phyloP scores from a whole-genome alignment of 2,797 vertebrate genomes.

The Poecilia gillii region DNA sequence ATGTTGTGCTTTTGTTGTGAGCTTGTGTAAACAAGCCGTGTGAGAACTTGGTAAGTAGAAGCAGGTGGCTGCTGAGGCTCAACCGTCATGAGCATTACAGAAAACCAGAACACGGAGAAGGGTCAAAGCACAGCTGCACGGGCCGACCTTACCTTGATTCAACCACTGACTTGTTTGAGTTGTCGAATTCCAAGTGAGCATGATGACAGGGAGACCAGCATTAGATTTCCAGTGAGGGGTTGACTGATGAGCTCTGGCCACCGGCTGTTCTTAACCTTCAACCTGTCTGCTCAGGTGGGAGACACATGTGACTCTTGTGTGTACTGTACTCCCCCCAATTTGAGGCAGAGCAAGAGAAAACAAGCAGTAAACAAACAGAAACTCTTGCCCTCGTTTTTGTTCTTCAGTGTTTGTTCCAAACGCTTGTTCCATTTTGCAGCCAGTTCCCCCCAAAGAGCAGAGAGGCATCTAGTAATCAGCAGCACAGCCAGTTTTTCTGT shows the following conservation, averaged over 20 bases:
- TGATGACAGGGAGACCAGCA: slow-evolving; percentile 66
- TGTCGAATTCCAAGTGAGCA: slow-evolving; percentile 67
- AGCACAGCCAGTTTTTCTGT: slow-evolving; percentile 52
- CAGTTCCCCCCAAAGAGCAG: slow-evolving; percentile 47
- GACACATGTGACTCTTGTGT: slow-evolving; percentile 71
- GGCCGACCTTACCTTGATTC: slow-evolving; percentile 71
- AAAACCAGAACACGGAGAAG: slow-evolving; percentile 68
- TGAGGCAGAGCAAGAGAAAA: slow-evolving; percentile 70
- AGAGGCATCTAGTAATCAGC: slow-evolving; percentile 68
- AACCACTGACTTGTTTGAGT: slow-evolving; percentile 65
- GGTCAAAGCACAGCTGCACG: slow-evolving; percentile 73
- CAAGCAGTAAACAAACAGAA: slow-evolving; percentile 82
- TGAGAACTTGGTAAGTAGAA: slow-evolving; percentile 76
- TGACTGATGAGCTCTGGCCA: slow-evolving; percentile 58
- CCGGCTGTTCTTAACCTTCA: slow-evolving; percentile 72
- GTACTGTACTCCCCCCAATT: slow-evolving; percentile 74
- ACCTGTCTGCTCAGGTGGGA: slow-evolving; percentile 75
- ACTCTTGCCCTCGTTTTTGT: slow-evolving; percentile 78
- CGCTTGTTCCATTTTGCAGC: slow-evolving; percentile 80
- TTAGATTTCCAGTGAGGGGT: slow-evolving; percentile 50
- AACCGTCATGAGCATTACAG: slow-evolving; percentile 78
- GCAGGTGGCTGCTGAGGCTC: slow-evolving; percentile 81
- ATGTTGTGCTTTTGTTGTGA: slow-evolving; percentile 83
- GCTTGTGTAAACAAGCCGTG: slow-evolving; percentile 81
- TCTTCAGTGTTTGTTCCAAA: slow-evolving; percentile 83